Conservation (phyloP, 2,888 invertebrate genomes). For the Scaptomyza flava region DNA sequence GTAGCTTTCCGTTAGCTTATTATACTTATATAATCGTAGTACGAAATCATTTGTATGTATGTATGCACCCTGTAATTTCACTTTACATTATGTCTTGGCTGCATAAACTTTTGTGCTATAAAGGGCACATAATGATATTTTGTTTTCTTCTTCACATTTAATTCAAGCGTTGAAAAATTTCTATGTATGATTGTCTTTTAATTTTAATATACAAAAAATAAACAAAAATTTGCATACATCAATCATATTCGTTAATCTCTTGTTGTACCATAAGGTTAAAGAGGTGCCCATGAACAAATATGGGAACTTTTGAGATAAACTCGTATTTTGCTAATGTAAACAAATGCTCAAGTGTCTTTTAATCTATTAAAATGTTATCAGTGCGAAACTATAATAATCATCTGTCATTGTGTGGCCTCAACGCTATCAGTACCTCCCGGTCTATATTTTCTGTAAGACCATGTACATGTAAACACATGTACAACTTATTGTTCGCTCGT, state of each 20-base stretch:
- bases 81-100: conserved; percentile 29
- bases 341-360: background rate
- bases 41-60: conserved; percentile 66
- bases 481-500: background rate
- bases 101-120: conserved; percentile 13
- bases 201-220: conserved; percentile 26
- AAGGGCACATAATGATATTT: conserved; percentile 14
- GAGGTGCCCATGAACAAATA: background rate
- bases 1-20: conserved; percentile 65
- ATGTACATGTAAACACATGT: background rate
- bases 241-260: background rate
- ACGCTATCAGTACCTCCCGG: conserved; percentile 1
- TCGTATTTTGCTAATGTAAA: background rate
- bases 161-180: conserved; percentile 18
- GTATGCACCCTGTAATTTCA: conserved; percentile 56
- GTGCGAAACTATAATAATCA: background rate
- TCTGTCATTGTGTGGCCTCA: conserved; percentile 9
- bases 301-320: background rate
- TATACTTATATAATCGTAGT: conserved; percentile 51
- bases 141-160: conserved; percentile 22
- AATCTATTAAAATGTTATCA: conserved; percentile 9
- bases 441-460: conserved; percentile 1
- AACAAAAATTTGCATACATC: conserved; percentile 12
- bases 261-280: background rate
- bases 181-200: conserved; percentile 16